Evolutionary conservation across 30 jellyfish, hydroid and myxozoan species (phyloP), one percentile per base, ranked within the genome.

Genomic region (Aurelia sp.): DNA sequence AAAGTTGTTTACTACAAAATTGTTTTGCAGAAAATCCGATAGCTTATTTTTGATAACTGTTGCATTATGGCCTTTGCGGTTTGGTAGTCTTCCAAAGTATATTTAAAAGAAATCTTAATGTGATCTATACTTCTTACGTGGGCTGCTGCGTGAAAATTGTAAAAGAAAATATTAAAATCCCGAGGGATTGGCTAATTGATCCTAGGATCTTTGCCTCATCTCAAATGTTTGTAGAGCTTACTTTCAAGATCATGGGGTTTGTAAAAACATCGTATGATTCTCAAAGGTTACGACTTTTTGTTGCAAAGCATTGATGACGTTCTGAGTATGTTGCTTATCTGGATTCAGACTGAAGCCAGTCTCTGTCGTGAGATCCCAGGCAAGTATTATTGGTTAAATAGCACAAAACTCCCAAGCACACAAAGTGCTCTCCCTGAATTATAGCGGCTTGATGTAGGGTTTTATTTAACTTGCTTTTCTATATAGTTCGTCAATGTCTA

Each of bases 41-140:
- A 6, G 69, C 69, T 59, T n/a, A 59, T 59, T 59, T 18, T 59
- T 59, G 23, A 21, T 59, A 59, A 59, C 69, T 59, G 69, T 59
- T 59, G 23, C 33, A 59, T 18, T 18, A 59, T 18, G 16, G 33
- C 33, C 33, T 59, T 59, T 13, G 69, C 33, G 69, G 69, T 59
- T 59, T 59, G 69, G 69, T 59, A 59, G 33, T 4, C 69, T 59
- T 59, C 69, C 69, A 59, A 59, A 21, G 23, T 21, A 59, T 59
- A 59, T 59, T 59, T 21, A 18, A n/a, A 21, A 21, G 33, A 11
- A 11, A 59, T 59, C 69, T n/a, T 21, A 59, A n/a, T 59, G 69
- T 21, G 69, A 59, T n/a, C 69, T 35, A 18, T 18, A 59, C 33
- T 59, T 59, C 69, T 58, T 59, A 21, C 69, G 69, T 59, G 69